Percentiles rank a stretch among this genome's conserved stretches.
These are phyloP conservation scores for Solenopsis invicta DNA, from an alignment of 1,140 invertebrate species.

Conservation along the genomic window DNA sequence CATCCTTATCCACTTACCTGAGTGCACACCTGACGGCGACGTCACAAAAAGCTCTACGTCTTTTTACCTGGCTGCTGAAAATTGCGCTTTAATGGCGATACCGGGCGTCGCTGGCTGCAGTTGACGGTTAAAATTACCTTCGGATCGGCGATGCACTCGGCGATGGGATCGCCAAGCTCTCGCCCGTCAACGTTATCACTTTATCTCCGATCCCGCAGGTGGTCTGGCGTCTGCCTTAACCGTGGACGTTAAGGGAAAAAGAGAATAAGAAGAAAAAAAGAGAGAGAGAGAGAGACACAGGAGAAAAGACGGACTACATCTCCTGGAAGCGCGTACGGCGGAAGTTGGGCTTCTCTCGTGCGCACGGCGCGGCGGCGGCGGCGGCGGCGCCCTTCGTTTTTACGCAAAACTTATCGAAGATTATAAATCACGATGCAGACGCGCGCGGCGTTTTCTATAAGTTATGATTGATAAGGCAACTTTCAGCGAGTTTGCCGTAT, in stretches of 20 bases:
- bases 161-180: constrained; percentile 48
- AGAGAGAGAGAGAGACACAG: neutral
- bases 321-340: constrained; percentile 22
- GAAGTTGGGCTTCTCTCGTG: constrained; percentile 44
- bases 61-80: constrained; percentile 74
- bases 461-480: constrained; percentile 67
- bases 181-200: constrained; percentile 60
- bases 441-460: constrained; percentile 68
- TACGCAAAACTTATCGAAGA: constrained; percentile 66
- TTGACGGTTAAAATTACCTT: constrained; percentile 76
- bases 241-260: constrained; percentile 6
- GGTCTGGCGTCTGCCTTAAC: constrained; percentile 49
- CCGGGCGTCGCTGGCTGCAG: constrained; percentile 62
- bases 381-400: constrained; percentile 45
- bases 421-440: constrained; percentile 67
- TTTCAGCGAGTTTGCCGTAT: constrained; percentile 57
- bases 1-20: constrained; percentile 77
- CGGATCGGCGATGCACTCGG: constrained; percentile 65
- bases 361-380: constrained; percentile 7
- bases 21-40: constrained; percentile 73
- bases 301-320: constrained; percentile 23
- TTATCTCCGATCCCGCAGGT: constrained; percentile 58
- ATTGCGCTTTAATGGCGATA: constrained; percentile 79
- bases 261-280: neutral
- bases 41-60: constrained; percentile 70